Conservation (phyloP, 2,113 vertebrate species). For the Furnarius figulus region DNA sequence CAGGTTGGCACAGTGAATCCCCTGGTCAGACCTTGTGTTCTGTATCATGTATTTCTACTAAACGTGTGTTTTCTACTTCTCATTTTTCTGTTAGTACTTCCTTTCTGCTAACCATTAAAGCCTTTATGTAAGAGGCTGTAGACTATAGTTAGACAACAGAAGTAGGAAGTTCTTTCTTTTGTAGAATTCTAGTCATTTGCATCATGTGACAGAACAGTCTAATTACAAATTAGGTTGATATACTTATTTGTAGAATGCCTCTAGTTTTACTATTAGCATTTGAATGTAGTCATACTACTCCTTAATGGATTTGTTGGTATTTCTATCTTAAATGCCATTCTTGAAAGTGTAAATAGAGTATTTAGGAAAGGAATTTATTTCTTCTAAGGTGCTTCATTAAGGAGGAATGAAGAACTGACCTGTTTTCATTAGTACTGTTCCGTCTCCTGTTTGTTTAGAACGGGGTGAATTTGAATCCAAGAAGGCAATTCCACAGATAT, state of each 20-base stretch:
- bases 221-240: background rate
- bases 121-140: background rate
- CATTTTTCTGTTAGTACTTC: background rate
- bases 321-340: background rate
- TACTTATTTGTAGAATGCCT: background rate
- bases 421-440: slow-evolving; percentile 69
- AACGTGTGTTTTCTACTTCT: background rate
- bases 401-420: slow-evolving; percentile 63
- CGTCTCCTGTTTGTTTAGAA: slow-evolving; percentile 68
- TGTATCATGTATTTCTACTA: background rate
- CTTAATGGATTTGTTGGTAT: background rate
- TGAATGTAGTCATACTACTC: background rate
- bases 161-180: background rate
- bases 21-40: background rate
- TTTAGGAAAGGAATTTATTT: background rate
- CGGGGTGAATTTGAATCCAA: rapidly evolving
- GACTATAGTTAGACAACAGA: background rate
- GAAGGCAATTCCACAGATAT: slow-evolving; percentile 75
- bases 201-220: background rate
- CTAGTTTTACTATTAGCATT: background rate
- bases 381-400: background rate
- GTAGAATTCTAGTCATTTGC: background rate
- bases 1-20: background rate
- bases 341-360: background rate
- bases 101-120: background rate